A percentile compares a stretch with the other conserved stretches of the same genome.
These are phyloP conservation scores for Anseranas semipalmata DNA, from an alignment of 2,113 vertebrate species.

Conservation along the genomic window DNA sequence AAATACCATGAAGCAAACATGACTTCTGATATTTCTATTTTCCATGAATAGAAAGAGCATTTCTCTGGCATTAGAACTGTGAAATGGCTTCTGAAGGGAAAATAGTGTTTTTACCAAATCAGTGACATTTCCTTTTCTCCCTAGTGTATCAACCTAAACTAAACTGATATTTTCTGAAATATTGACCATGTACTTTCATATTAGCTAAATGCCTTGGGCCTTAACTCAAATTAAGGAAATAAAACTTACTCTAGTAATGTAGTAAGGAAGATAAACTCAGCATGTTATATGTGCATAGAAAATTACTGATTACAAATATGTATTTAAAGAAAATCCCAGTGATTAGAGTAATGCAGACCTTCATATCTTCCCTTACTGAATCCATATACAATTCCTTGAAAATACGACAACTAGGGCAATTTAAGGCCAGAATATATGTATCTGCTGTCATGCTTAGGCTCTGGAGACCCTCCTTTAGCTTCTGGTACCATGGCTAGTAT, in stretches of 20 bases:
- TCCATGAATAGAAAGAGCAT: not conserved
- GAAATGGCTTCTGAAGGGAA: not conserved
- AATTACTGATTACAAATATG: not conserved
- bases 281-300: not conserved
- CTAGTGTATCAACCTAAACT: not conserved
- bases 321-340: not conserved
- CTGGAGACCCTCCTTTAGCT: not conserved
- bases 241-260: not conserved
- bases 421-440: not conserved
- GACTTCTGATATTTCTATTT: slow-evolving; percentile 24
- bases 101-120: not conserved
- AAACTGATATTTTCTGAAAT: not conserved
- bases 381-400: not conserved
- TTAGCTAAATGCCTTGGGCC: not conserved
- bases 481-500: not conserved
- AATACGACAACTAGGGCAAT: not conserved
- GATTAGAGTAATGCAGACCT: not conserved
- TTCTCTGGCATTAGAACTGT: not conserved
- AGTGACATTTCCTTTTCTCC: not conserved
- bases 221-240: not conserved
- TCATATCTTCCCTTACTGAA: not conserved
- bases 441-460: not conserved
- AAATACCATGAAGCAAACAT: not conserved
- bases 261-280: not conserved
- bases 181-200: not conserved